Base-by-base conservation (phyloP, 2,797 vertebrate species). In the Peromyscus aztecus region DNA sequence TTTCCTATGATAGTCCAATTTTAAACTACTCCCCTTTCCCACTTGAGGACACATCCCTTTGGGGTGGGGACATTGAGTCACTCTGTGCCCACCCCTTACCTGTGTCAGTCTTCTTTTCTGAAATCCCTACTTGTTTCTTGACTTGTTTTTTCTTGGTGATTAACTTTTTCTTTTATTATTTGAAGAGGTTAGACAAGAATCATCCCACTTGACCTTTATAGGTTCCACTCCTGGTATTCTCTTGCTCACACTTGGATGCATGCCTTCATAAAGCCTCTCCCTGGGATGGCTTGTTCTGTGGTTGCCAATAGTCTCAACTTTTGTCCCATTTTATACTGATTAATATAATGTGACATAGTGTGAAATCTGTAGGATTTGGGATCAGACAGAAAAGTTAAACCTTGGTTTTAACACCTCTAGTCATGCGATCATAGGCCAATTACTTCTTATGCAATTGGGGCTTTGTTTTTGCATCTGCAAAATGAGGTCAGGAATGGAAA, bases 181-280 rank as follows among this genome's bases (percentile, higher is more conserved):
- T 76, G 78, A 81, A 81, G n/a, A 95, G 29, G 4, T 91, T 84
- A 97, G 67, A 94, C 61, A 94, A 91, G 75, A 96, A 84, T 95
- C 94, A 92, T 84, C 85, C 17, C 37, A 77, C 61, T 82, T 97
- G 92, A 97, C 77, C 82, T 95, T 96, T 95, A 78, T 95, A 65
- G 92, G 37, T 97, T 94, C 96, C 40, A 61, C 63, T 92, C 37
- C 86, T 93, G 87, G 67, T 85, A 46, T 94, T 61, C 93, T 91
- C 82, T 97, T 96, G 84, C 81, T 96, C 71, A 93, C 65, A 93
- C 80, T 87, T 91, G n/a, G 46, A 29, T 73, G 0, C 13, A 40
- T n/a, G 29, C 78, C 75, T 95, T 81, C 80, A 59, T n/a, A 43
- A 90, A 93, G 46, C 65, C 57, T 55, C 55, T 76, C 77, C 61